Base-by-base conservation (phyloP, 2,797 vertebrate genomes). In the Bovichtus variegatus region DNA sequence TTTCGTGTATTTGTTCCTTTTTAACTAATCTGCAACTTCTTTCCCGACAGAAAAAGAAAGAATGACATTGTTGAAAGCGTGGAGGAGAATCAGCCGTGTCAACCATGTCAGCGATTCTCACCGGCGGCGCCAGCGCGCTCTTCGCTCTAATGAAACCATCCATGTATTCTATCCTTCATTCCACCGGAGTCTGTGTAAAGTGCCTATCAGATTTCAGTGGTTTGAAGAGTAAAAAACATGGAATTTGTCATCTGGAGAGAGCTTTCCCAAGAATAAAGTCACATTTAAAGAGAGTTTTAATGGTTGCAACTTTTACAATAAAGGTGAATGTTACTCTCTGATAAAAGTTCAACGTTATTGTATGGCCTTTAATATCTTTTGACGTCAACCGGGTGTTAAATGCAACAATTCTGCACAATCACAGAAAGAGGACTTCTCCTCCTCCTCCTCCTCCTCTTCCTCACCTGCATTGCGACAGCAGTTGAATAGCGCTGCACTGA, bases 151-250 rank as follows among this genome's bases (percentile, higher is more conserved):
- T 75, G 95, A 95, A 94, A 92, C 93, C 3, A 85, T 97, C 97
- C 95, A 95, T 96, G 96, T 92, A 78, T 96, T 92, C 94, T 98
- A 97, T 98, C 98, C 98, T 99, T 99, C 98, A 99, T 99, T 98
- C 97, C 97, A 99, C 97, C 97, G 98, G 97, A 99, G 98, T 99
- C 98, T 99, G 98, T 99, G 91, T 96, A 90, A 60, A 78, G 95
- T 95, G 89, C 85, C 87, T 97, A 96, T 95, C 98, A 99, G 97
- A 99, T 98, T 98, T 98, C 98, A 97, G 97, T 98, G 97, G 97
- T 92, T 94, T 99, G 98, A 98, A 98, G 97, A 93, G 94, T 97
- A 97, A 95, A 95, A 97, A 94, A 86, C 96, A 95, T 97, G 97
- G 97, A 96, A 94, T 94, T 95, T 76, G 90, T 92, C 93, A 38